Evolutionary conservation across 2,888 invertebrate species (phyloP).

Genomic region (Rutpela maculata): DNA sequence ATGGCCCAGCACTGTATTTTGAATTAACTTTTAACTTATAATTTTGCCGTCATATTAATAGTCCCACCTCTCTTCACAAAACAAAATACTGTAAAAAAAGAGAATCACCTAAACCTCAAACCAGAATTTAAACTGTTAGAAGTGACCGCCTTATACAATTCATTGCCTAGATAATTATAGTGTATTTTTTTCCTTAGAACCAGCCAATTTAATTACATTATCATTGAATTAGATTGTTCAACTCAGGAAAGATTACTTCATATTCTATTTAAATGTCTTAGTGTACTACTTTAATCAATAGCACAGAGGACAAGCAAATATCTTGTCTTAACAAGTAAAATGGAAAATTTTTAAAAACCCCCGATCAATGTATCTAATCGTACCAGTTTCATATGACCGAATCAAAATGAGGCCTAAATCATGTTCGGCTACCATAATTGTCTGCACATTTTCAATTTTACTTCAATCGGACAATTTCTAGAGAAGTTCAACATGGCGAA

Average conservation of each 20-base stretch:
- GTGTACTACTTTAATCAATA: background rate
- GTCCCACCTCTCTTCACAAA: background rate
- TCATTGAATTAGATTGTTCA: background rate
- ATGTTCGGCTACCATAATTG: too few relatives aligned
- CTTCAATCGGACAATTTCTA: too few relatives aligned
- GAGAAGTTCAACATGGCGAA: too few relatives aligned
- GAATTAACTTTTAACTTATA: too few relatives aligned
- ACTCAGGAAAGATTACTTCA: background rate
- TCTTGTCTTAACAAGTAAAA: too few relatives aligned
- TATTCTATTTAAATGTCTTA: background rate
- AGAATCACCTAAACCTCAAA: background rate
- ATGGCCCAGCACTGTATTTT: too few relatives aligned
- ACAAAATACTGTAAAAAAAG: background rate
- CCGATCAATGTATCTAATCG: too few relatives aligned
- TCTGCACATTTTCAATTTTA: too few relatives aligned
- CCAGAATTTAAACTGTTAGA: background rate
- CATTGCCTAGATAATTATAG: slow-evolving; percentile 2
- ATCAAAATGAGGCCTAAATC: too few relatives aligned
- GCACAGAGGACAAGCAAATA: background rate
- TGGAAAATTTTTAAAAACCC: too few relatives aligned
- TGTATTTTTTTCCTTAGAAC: background rate
- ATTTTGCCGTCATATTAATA: background rate
- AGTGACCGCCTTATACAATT: background rate
- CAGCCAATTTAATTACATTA: background rate
- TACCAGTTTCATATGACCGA: too few relatives aligned